Conservation (phyloP, 92 coral and sea anemone genomes). For the Phenganax subtilis region DNA sequence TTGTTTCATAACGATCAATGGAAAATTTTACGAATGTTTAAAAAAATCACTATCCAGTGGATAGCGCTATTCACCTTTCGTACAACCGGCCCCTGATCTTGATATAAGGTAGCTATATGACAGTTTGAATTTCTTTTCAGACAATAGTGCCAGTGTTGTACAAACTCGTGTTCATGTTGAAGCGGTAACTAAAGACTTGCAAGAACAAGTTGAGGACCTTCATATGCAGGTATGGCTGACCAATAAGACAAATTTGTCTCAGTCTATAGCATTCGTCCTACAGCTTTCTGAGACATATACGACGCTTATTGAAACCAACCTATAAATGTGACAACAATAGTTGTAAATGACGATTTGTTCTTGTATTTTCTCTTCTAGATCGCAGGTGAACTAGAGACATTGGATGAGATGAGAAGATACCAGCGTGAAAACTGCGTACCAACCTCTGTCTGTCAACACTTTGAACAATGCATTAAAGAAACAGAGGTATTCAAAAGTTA, state of each 20-base stretch:
- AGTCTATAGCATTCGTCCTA: no score
- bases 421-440: constrained; percentile 86
- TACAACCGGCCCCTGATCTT: no score
- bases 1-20: no score
- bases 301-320: not conserved
- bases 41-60: no score
- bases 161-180: constrained; percentile 61
- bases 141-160: not conserved
- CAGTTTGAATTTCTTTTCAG: not conserved
- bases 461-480: constrained; percentile 94
- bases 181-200: constrained; percentile 86
- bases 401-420: constrained; percentile 68
- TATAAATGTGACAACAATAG: not conserved
- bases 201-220: constrained; percentile 91
- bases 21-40: no score
- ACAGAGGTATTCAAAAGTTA: constrained; percentile 63
- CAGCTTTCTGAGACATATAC: no score
- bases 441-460: constrained; percentile 84
- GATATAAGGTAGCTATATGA: no score
- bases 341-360: not conserved
- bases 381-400: constrained; percentile 67
- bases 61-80: no score
- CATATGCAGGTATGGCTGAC: constrained; percentile 63
- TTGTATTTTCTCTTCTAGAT: constrained; percentile 46
- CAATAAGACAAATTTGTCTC: not conserved